Evolutionary conservation across 1,140 invertebrate species (phyloP).

Genomic region (Cydia fagiglandana): DNA sequence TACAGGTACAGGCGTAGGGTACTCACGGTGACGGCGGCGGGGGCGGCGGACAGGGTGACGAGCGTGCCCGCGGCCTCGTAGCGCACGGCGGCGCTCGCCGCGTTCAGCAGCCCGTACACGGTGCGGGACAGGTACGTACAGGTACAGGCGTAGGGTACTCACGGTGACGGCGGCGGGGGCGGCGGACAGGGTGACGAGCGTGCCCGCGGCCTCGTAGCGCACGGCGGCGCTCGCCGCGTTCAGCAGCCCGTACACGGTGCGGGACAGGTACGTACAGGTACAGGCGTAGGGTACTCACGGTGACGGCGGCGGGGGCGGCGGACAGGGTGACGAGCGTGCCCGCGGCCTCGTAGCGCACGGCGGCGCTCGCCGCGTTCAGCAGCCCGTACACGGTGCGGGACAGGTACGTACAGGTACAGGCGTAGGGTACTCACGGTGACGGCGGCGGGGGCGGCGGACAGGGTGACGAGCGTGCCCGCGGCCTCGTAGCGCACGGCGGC

Average conservation of each 20-base stretch:
- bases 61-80: too few species aligned
- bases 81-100: too few species aligned
- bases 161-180: constrained; percentile 98
- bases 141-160: neutral
- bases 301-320: constrained; percentile 97
- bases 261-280: neutral
- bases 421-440: constrained; percentile 85
- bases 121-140: too few species aligned
- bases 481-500: constrained; percentile 93
- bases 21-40: too few species aligned
- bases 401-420: neutral
- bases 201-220: constrained; percentile 92
- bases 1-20: too few species aligned
- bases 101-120: too few species aligned
- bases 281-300: constrained; percentile 77
- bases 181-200: constrained; percentile 98
- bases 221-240: too few species aligned
- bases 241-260: neutral
- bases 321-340: constrained; percentile 99
- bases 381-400: neutral
- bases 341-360: constrained; percentile 85
- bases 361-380: too few species aligned
- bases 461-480: constrained; percentile 99
- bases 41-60: too few species aligned
- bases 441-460: constrained; percentile 97